Evolutionary conservation across 2,113 vertebrate genomes (phyloP), one percentile per base, ranked within the genome.

Genomic region (Baryphthengus martii): DNA sequence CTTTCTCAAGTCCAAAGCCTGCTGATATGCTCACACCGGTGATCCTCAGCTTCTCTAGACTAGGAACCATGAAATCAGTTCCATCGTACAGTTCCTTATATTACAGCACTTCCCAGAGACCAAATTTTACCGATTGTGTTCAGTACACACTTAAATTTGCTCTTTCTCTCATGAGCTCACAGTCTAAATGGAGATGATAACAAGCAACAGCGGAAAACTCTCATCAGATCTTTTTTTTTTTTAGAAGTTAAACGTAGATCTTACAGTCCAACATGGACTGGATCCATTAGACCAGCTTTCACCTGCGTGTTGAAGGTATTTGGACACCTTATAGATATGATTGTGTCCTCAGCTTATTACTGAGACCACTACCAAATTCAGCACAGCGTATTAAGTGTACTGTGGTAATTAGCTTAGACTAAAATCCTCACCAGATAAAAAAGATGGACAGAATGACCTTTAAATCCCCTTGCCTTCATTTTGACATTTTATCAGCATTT

Each of bases 351-450:
- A 67, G 59, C 2, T 80, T 88, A 33, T 82, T 79, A 40, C 72
- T 45, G n/a, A 86, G 53, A 53, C 85, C 37, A 37, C 49, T 85
- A 79, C 78, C 49, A 92, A 93, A 86, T 80, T 77, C 85, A 77
- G 63, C 39, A 78, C 79, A 95, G 75, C 19, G 10, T 68, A 33
- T 87, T 59, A 90, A 61, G 23, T 50, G 62, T 91, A 65, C 52
- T 74, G n/a, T 11, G 10, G 31, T 82, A 89, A 95, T 89, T 84
- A 94, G 73, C 37, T 85, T 23, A 47, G 31, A 33, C 31, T 86
- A 66, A 95, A 96, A 94, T 79, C 80, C 72, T 96, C 20, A 72
- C 55, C 56, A 93, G 45, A 91, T 45, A 55, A 93, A 87, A 91
- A 79, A 67, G 44, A 53, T 9, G 3, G 3, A 35, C 35, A 90